Conservation (phyloP, 2,888 invertebrate genomes). For the Adelognathus sp. region DNA sequence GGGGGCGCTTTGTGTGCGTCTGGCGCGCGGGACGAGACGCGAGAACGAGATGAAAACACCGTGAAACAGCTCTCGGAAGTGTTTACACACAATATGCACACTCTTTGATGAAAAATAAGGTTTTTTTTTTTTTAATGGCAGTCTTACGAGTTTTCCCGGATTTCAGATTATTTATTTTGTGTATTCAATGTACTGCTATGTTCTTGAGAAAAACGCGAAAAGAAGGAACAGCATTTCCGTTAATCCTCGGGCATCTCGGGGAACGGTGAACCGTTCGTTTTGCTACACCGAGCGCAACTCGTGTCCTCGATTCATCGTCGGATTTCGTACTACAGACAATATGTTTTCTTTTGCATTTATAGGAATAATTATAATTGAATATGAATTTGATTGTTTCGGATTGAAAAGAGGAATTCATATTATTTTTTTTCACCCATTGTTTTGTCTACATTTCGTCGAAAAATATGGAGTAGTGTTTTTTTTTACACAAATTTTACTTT, state of each 20-base stretch:
- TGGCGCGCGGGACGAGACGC: conserved; percentile 7
- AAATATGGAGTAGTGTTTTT: too few relatives aligned
- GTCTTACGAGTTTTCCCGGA: neutral
- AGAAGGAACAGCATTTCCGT: neutral
- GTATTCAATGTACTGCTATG: neutral
- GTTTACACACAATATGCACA: neutral
- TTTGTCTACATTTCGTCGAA: too few relatives aligned
- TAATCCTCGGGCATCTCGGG: neutral
- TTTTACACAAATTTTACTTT: too few relatives aligned
- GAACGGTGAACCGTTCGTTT: conserved; percentile 30
- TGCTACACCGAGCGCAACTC: neutral
- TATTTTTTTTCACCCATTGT: too few relatives aligned
- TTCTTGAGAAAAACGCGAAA: neutral
- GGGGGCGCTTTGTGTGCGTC: neutral
- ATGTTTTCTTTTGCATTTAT: neutral
- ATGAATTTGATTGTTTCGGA: too few relatives aligned
- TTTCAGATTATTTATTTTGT: conserved; percentile 4
- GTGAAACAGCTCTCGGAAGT: conserved; percentile 5
- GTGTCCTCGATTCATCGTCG: neutral
- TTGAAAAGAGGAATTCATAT: too few relatives aligned
- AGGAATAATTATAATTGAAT: too few relatives aligned
- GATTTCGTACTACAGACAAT: neutral
- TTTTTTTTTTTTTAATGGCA: neutral
- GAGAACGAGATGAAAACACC: neutral
- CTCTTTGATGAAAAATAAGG: neutral